These are phyloP conservation scores for Stegodyphus mimosarum DNA, from an alignment of 1,140 invertebrate genomes.

Conservation along the genomic window DNA sequence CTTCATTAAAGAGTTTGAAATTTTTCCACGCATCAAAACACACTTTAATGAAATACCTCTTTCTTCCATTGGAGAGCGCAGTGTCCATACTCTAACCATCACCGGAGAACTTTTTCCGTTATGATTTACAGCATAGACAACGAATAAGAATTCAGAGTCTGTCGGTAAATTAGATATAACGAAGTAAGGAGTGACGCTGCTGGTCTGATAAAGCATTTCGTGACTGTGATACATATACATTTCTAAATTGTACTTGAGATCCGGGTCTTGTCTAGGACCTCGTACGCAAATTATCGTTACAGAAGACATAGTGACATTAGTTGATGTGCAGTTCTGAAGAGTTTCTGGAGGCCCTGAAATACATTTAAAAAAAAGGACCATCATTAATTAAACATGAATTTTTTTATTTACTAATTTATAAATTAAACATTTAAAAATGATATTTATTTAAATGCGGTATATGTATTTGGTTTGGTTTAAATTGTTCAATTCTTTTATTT, in stretches of 20 bases:
- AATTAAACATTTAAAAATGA: too few relatives aligned
- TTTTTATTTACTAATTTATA: too few relatives aligned
- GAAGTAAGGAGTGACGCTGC: constrained; percentile 57
- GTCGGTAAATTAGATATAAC: constrained; percentile 59
- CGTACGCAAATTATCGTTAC: constrained; percentile 15
- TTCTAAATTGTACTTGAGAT: constrained; percentile 52
- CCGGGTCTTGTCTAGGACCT: background rate
- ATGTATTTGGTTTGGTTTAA: too few relatives aligned
- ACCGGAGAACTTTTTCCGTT: constrained; percentile 74
- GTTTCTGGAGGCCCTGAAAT: constrained; percentile 70
- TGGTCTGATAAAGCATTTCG: constrained; percentile 4
- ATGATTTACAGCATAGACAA: constrained; percentile 77
- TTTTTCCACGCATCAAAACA: background rate
- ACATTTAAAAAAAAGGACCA: too few relatives aligned
- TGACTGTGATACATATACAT: constrained; percentile 18
- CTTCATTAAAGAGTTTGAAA: too few relatives aligned
- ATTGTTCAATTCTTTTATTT: too few relatives aligned
- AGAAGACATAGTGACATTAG: constrained; percentile 77
- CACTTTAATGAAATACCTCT: constrained; percentile 19
- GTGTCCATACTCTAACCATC: background rate
- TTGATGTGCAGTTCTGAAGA: constrained; percentile 84
- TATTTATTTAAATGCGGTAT: too few relatives aligned
- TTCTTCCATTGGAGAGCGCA: constrained; percentile 21
- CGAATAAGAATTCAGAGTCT: constrained; percentile 60
- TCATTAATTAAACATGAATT: too few relatives aligned